A percentile compares a stretch with the other conserved stretches of the same genome.
phyloP scores from a whole-genome alignment of 1,140 invertebrate genomes.

The Dolichoris vasculosae region DNA sequence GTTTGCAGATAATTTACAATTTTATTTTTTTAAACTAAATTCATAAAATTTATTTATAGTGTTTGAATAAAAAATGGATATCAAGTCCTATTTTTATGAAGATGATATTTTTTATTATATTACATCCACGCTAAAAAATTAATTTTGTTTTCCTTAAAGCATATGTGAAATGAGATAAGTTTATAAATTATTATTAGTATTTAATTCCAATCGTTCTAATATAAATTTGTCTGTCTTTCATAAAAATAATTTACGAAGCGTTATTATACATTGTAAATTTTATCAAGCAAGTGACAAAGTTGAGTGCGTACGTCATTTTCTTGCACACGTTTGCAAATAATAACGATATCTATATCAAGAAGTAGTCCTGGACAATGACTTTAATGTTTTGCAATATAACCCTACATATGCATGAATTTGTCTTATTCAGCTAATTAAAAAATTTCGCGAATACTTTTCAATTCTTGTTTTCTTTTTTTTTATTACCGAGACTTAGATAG shows the following conservation, averaged over 20 bases:
- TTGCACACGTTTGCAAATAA: conserved; percentile 33
- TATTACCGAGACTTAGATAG: neutral
- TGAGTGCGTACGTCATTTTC: conserved; percentile 30
- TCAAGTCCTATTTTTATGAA: too few species aligned
- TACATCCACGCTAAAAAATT: too few species aligned
- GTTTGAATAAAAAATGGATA: too few species aligned
- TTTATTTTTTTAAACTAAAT: too few species aligned
- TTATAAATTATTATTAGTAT: too few species aligned
- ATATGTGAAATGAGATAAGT: too few species aligned
- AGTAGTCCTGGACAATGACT: conserved; percentile 38
- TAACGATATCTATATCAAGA: neutral
- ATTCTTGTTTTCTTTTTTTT: conserved; percentile 55
- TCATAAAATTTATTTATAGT: too few species aligned
- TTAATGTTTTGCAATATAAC: conserved; percentile 34
- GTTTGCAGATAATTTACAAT: too few species aligned
- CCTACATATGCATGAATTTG: neutral
- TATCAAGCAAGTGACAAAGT: neutral
- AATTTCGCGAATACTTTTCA: conserved; percentile 53
- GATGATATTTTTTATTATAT: too few species aligned
- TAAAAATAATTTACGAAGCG: neutral
- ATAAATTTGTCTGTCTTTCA: too few species aligned
- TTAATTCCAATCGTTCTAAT: too few species aligned
- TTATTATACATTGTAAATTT: conserved; percentile 20
- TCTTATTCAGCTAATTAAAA: conserved; percentile 47
- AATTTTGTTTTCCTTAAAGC: too few species aligned